Base-by-base conservation (phyloP, 2,113 vertebrate species). In the Chiloscyllium plagiosum region DNA sequence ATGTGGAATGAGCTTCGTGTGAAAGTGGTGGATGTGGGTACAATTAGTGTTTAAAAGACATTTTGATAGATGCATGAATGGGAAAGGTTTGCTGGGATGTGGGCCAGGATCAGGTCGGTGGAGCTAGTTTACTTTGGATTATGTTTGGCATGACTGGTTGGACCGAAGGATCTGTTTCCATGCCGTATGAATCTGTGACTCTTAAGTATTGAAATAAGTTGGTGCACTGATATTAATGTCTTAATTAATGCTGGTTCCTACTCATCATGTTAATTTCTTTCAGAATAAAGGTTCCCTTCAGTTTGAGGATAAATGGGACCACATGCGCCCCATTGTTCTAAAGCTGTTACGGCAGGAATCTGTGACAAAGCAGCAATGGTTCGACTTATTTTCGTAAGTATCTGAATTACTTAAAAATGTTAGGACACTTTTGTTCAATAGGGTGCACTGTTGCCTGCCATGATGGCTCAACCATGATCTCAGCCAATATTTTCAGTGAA, bases 271-370 rank as follows among this genome's bases (percentile, higher is more conserved):
- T 96, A 22, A 76, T 94, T 96, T 89, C 96, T 13, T 83, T 47
- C 96, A 98, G 99, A 99, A 99, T 98, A 99, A 99, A 98, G 99
- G 99, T 97, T 99, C 99, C 87, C 99, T 99, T 97, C 99, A 99
- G 94, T 99, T 99, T 98, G 99, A 99, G 98, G 99, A 99, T 97
- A 99, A 99, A 97, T 99, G 99, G 99, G 99, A 99, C 97, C 98
- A 98, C 97, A 99, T 99, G 99, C 98, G 99, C 78, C 99, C 99
- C 33, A 99, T 99, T 0, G 99, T 99, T 96, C 97, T 99, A 97
- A 99, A 99, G 97, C 98, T 99, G 97, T 98, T 99, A 96, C 98
- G 99, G 96, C 99, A 99, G 96, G 99, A 99, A 97, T 99, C 98
- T 72, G 99, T 99, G 97, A 99, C 98, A 0, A 99, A 99, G 96